Percentiles rank a stretch among this genome's conserved stretches.
Conservation (phyloP, 2,888 invertebrate species). For the Eupithecia abbreviata region DNA sequence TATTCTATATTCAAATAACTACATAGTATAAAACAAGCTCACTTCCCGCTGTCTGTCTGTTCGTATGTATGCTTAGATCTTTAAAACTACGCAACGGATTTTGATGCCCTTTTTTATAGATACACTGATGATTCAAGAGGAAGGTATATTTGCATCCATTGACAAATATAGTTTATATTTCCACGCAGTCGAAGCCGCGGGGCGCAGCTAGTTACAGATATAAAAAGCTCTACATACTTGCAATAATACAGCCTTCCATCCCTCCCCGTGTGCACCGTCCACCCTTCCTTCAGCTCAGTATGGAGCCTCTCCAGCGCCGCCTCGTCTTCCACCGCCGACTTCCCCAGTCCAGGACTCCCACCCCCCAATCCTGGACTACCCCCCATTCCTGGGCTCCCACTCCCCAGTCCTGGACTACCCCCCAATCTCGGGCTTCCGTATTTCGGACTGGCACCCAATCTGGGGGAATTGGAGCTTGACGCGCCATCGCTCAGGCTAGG, state of each 20-base stretch:
- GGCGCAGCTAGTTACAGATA: background rate
- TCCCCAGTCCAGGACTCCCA: conserved; percentile 65
- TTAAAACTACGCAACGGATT: too few species aligned
- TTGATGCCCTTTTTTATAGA: too few species aligned
- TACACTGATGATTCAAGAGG: too few species aligned
- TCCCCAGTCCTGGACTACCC: conserved; percentile 55
- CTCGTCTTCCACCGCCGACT: conserved; percentile 68
- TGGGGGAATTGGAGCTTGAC: conserved; percentile 64
- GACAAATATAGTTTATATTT: too few species aligned
- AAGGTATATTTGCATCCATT: too few species aligned
- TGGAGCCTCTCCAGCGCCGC: conserved; percentile 83
- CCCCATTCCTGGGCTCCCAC: conserved; percentile 62
- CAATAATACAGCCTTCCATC: conserved; percentile 94
- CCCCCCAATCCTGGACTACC: conserved; percentile 60
- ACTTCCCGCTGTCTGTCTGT: too few species aligned
- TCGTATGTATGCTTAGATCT: too few species aligned
- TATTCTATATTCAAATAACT: background rate
- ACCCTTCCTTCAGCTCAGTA: conserved; percentile 87
- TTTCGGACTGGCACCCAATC: conserved; percentile 64
- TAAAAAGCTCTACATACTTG: conserved; percentile 86
- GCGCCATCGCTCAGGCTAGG: conserved; percentile 68
- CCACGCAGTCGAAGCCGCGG: too few species aligned
- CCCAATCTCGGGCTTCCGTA: conserved; percentile 64
- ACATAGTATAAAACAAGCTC: too few species aligned
- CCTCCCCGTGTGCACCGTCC: conserved; percentile 90